Percentiles rank a stretch among this genome's conserved stretches.
These are phyloP conservation scores for Colletes gigas DNA, from an alignment of 1,140 invertebrate species.

Conservation along the genomic window DNA sequence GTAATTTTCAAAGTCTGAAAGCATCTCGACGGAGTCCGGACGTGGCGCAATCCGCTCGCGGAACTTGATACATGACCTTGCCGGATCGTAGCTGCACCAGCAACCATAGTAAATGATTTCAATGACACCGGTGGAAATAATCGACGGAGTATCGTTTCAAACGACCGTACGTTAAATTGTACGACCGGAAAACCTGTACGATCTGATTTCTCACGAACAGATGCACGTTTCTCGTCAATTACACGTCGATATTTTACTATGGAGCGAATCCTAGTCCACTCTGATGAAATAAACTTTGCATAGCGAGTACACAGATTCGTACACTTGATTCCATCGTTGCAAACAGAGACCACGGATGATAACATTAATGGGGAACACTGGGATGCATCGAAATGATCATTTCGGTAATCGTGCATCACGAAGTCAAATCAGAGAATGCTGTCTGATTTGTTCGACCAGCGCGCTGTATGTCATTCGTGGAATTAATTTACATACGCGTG, in stretches of 20 bases:
- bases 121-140: conserved; percentile 68
- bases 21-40: conserved; percentile 55
- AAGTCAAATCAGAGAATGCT: conserved; percentile 47
- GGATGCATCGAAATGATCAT: neutral
- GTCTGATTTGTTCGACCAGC: conserved; percentile 43
- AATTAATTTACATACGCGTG: conserved; percentile 59
- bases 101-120: conserved; percentile 61
- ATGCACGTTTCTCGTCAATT: neutral
- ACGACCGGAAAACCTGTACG: conserved; percentile 49
- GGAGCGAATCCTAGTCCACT: too few relatives aligned
- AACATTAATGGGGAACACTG: neutral
- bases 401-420: conserved; percentile 5
- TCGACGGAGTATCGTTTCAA: conserved; percentile 54
- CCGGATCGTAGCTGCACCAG: conserved; percentile 44
- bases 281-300: too few relatives aligned
- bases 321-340: too few relatives aligned
- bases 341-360: neutral
- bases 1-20: conserved; percentile 64
- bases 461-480: conserved; percentile 7
- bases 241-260: neutral
- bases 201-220: too few relatives aligned
- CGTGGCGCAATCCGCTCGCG: conserved; percentile 60
- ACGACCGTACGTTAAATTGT: conserved; percentile 48
- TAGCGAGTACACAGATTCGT: too few relatives aligned
- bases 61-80: conserved; percentile 70